A percentile compares a stretch with the other conserved stretches of the same genome.
These are phyloP conservation scores for Drosophila mayri DNA, from an alignment of 1,140 invertebrate species.

Conservation along the genomic window DNA sequence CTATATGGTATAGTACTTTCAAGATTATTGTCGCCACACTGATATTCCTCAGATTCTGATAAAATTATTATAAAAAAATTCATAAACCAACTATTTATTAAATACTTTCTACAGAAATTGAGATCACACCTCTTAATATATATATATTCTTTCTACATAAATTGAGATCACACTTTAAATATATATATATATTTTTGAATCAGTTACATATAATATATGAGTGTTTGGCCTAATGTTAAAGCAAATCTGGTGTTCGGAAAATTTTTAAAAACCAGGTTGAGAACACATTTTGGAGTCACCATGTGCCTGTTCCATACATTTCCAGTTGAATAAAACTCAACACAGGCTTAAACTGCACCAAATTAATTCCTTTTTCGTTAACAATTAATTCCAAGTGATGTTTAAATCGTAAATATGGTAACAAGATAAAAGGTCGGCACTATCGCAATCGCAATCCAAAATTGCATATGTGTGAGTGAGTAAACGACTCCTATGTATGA, in stretches of 20 bases:
- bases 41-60: no score
- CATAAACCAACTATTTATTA: constrained; percentile 4
- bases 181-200: constrained; percentile 2
- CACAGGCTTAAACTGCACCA: not conserved
- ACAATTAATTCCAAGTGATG: not conserved
- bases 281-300: not conserved
- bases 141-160: no score
- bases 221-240: not conserved
- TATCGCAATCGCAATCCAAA: no score
- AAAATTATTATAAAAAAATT: no score
- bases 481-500: no score
- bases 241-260: not conserved
- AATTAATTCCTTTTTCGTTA: not conserved
- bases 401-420: no score
- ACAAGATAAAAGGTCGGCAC: no score
- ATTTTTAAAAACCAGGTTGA: not conserved
- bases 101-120: not conserved
- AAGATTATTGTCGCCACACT: no score
- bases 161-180: not conserved
- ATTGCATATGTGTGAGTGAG: no score
- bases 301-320: not conserved
- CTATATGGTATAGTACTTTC: no score
- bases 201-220: not conserved
- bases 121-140: no score
- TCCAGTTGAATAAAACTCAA: not conserved